These are phyloP conservation scores for Drosophila hamatofila DNA, from an alignment of 2,888 invertebrate genomes.

Conservation along the genomic window DNA sequence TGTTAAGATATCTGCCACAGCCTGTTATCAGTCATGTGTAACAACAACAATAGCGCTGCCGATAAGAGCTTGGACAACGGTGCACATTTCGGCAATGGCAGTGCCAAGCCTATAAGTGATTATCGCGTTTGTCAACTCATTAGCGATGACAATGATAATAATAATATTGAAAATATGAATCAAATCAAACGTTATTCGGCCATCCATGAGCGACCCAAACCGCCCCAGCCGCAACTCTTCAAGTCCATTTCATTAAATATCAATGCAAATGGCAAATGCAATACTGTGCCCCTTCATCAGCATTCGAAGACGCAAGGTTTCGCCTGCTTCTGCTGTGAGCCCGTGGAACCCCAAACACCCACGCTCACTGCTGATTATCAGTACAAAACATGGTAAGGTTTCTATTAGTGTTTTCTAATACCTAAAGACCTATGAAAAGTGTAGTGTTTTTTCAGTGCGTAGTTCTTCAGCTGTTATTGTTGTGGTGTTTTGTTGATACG, in stretches of 20 bases:
- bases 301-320: slow-evolving; percentile 48
- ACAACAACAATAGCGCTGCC: slow-evolving; percentile 48
- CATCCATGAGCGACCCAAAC: slow-evolving; percentile 29
- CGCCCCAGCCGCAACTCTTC: slow-evolving; percentile 45
- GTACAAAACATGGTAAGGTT: slow-evolving; percentile 32
- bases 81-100: slow-evolving; percentile 48
- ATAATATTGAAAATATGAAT: slow-evolving; percentile 12
- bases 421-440: background rate
- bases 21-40: slow-evolving; percentile 69
- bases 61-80: slow-evolving; percentile 66
- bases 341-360: slow-evolving; percentile 4
- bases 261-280: slow-evolving; percentile 16
- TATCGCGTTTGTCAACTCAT: slow-evolving; percentile 13
- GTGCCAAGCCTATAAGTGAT: slow-evolving; percentile 21
- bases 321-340: slow-evolving; percentile 59
- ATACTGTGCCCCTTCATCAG: slow-evolving; percentile 5
- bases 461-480: background rate
- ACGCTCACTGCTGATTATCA: slow-evolving; percentile 10
- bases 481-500: background rate
- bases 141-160: slow-evolving; percentile 29
- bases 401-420: background rate
- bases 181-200: slow-evolving; percentile 64
- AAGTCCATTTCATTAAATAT: slow-evolving; percentile 64
- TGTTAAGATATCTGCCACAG: slow-evolving; percentile 7
- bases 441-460: background rate